A percentile compares a stretch with the other conserved stretches of the same genome.
phyloP scores from a whole-genome alignment of 2,797 vertebrate genomes.

The Bryconaethiops microstoma region DNA sequence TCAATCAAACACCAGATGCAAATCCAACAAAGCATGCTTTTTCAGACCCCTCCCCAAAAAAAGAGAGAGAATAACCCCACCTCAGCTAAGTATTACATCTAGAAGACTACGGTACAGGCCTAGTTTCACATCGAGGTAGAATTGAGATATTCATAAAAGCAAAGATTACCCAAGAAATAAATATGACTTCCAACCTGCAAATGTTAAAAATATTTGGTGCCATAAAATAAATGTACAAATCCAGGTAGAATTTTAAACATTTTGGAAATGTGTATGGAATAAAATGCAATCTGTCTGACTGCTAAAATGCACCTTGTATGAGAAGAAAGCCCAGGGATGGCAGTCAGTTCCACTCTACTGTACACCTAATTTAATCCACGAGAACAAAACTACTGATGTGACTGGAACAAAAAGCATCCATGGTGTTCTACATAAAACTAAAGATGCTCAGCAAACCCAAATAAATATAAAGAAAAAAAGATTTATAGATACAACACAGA shows the following conservation, averaged over 20 bases:
- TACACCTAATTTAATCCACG: not conserved
- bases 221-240: not conserved
- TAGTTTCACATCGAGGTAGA: not conserved
- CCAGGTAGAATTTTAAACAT: too few relatives aligned
- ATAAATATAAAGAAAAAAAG: not conserved
- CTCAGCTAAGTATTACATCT: not conserved
- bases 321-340: too few relatives aligned
- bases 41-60: not conserved
- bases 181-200: not conserved
- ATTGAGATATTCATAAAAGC: not conserved
- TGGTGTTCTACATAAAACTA: not conserved
- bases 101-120: not conserved
- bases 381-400: not conserved
- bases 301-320: too few relatives aligned
- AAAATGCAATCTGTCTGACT: too few relatives aligned
- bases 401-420: not conserved
- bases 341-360: too few relatives aligned
- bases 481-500: conserved; percentile 8
- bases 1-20: not conserved
- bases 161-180: not conserved
- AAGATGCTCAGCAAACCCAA: not conserved
- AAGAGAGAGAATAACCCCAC: not conserved
- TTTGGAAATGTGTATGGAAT: too few relatives aligned
- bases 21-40: not conserved
- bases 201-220: not conserved